A percentile compares a stretch with the other conserved stretches of the same genome.
These are phyloP conservation scores for Girardia tigrina DNA, from an alignment of 2,888 invertebrate species.

Conservation along the genomic window DNA sequence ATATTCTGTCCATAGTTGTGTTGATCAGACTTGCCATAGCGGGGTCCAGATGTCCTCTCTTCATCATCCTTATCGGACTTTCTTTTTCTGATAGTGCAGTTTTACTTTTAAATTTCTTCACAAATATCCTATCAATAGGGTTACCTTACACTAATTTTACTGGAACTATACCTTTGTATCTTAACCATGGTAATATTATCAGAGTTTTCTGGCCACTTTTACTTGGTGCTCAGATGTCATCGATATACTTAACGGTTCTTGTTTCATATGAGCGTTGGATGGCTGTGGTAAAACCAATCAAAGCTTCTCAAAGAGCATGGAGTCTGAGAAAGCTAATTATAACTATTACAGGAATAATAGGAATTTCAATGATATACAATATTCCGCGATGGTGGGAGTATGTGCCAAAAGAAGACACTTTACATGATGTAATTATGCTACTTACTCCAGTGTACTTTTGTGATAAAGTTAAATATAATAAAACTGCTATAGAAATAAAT, in stretches of 20 bases:
- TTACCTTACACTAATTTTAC: constrained; percentile 13
- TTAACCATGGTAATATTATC: constrained; percentile 33
- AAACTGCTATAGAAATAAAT: constrained; percentile 4
- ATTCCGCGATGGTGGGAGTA: constrained; percentile 40
- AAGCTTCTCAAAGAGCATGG: constrained; percentile 35
- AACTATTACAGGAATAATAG: constrained; percentile 24
- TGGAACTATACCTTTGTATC: constrained; percentile 10
- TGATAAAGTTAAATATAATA: constrained; percentile 17
- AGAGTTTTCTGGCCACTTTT: constrained; percentile 39
- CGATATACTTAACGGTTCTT: constrained; percentile 41
- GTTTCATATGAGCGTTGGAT: constrained; percentile 40
- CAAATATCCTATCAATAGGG: constrained; percentile 32
- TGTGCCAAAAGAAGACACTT: constrained; percentile 26
- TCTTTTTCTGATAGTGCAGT: constrained; percentile 32
- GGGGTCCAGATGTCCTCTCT: constrained; percentile 24
- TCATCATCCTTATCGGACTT: constrained; percentile 33
- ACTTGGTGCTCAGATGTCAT: constrained; percentile 40
- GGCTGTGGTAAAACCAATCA: constrained; percentile 40
- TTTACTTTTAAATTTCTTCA: constrained; percentile 29
- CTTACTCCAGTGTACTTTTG: constrained; percentile 2
- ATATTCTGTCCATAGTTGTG: constrained; percentile 33
- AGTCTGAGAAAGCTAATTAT: constrained; percentile 35
- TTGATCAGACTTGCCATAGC: constrained; percentile 25
- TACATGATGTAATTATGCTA: not conserved
- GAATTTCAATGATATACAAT: constrained; percentile 38